Conservation (phyloP, 2,113 vertebrate species). For the Peucedramus taeniatus region DNA sequence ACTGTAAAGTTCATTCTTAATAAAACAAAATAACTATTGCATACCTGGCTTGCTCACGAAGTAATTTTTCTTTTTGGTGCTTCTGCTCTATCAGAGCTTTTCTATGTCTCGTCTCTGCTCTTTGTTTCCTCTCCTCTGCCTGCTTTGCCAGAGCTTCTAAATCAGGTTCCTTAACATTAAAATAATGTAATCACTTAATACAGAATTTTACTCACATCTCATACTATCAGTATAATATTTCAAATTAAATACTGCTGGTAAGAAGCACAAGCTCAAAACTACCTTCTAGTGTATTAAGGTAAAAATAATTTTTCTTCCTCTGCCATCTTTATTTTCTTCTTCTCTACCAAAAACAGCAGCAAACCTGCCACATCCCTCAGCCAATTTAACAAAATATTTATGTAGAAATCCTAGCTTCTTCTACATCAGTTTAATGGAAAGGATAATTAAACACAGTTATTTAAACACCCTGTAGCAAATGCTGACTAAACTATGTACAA, state of each 20-base stretch:
- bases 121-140: constrained; percentile 76
- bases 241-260: neutral
- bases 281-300: neutral
- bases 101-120: constrained; percentile 81
- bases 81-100: constrained; percentile 86
- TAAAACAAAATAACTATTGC: neutral
- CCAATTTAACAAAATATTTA: neutral
- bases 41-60: constrained; percentile 78
- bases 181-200: neutral
- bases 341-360: neutral
- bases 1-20: neutral
- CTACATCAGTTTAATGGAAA: neutral
- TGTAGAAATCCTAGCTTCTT: neutral
- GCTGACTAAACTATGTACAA: neutral
- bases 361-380: neutral
- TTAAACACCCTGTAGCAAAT: neutral
- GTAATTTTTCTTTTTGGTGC: constrained; percentile 74
- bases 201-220: neutral
- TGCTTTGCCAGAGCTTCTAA: constrained; percentile 72
- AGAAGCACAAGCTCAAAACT: neutral
- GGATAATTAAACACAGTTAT: neutral
- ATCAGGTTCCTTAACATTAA: constrained; percentile 76
- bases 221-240: neutral
- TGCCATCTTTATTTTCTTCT: neutral
- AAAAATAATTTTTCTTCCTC: neutral